Percentiles rank a stretch among this genome's conserved stretches.
phyloP scores from a whole-genome alignment of 2,888 invertebrate species.

The Xanthia togata region DNA sequence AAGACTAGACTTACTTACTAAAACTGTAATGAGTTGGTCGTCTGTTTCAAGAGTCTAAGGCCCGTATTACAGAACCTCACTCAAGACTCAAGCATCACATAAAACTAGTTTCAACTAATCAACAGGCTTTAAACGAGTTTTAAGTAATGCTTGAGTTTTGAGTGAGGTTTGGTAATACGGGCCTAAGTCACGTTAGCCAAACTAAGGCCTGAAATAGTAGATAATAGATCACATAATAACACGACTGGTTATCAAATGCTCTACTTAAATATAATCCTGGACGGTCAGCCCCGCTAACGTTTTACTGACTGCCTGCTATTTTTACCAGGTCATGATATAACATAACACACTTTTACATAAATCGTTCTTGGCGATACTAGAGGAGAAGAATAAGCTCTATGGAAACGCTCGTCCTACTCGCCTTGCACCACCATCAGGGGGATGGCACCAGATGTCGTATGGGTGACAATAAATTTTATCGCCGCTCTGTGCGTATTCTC shows the following conservation, averaged over 20 bases:
- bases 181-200: not conserved
- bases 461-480: conserved; percentile 90
- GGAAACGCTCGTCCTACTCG: conserved; percentile 41
- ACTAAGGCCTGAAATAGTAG: not conserved
- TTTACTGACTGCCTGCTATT: not conserved
- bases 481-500: conserved; percentile 86
- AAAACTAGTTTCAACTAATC: no score
- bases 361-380: not conserved
- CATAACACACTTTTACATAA: not conserved
- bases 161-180: no score
- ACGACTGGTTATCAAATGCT: not conserved
- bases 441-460: conserved; percentile 88
- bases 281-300: not conserved
- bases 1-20: not conserved
- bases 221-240: not conserved
- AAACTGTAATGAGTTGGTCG: not conserved
- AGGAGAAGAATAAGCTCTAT: not conserved
- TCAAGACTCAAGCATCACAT: no score
- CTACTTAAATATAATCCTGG: no score
- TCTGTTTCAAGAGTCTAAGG: not conserved
- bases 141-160: no score
- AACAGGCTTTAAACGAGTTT: no score
- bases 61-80: no score
- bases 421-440: conserved; percentile 69
- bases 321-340: not conserved